Percentiles rank a stretch among this genome's conserved stretches.
Conservation (phyloP, 1,140 invertebrate species). For the Eumaeus atala region DNA sequence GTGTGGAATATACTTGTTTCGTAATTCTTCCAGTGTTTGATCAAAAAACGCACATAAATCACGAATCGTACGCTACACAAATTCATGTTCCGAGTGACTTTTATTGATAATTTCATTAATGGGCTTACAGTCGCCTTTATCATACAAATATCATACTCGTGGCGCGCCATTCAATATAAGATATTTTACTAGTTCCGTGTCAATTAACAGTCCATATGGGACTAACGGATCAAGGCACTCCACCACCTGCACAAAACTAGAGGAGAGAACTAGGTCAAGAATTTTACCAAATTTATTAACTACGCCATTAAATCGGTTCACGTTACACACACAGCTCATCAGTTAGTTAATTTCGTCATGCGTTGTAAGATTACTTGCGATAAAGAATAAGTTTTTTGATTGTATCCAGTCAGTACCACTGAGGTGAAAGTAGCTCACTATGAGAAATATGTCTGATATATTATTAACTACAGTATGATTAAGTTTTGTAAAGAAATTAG, state of each 20-base stretch:
- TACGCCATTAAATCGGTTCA: constrained; percentile 18
- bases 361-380: constrained; percentile 7
- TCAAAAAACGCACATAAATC: too few species aligned
- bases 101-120: constrained; percentile 12
- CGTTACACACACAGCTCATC: constrained; percentile 18
- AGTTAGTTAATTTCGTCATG: constrained; percentile 13
- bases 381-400: neutral
- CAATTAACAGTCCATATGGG: constrained; percentile 19
- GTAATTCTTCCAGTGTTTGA: too few species aligned
- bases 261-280: constrained; percentile 22
- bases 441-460: constrained; percentile 7
- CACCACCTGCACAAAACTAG: constrained; percentile 10
- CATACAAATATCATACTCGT: constrained; percentile 10
- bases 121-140: constrained; percentile 16
- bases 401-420: constrained; percentile 3
- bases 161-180: constrained; percentile 1
- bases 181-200: neutral
- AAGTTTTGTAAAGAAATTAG: constrained; percentile 7
- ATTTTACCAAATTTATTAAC: constrained; percentile 22
- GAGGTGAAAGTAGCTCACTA: constrained; percentile 17
- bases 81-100: constrained; percentile 10
- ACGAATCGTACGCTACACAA: too few species aligned
- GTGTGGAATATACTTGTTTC: too few species aligned
- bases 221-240: constrained; percentile 19
- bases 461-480: neutral